Base-by-base conservation (phyloP, 2,888 invertebrate species). In the Dromius quadrimaculatus region DNA sequence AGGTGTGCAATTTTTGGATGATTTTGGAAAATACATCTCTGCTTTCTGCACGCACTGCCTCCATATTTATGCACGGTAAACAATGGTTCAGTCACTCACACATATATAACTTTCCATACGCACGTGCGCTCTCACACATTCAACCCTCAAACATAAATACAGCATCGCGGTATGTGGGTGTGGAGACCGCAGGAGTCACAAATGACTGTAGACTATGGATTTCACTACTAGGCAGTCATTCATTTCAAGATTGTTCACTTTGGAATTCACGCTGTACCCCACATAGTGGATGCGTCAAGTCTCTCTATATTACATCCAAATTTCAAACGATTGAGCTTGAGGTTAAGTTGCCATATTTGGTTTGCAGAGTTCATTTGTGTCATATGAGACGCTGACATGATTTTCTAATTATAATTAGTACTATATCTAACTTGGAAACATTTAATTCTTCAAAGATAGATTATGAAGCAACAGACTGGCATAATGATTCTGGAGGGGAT, bases 21-120 rank as follows among this genome's bases (percentile, higher is more conserved):
- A n/a, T n/a, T n/a, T n/a, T n/a, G n/a, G n/a, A n/a, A n/a, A 54
- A 54, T 23, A 13, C 50, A 3, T 4, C 13, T 15, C 50, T 54
- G 50, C 13, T 36, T 47, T 47, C 22, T 20, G 36, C n/a, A 36
- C 36, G 59, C 22, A 38, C 47, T 34, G 28, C 28, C 47, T 34
- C 45, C 64, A 47, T 64, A 64, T 64, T 64, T 64, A 64, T 64
- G 64, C 64, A 64, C 34, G 34, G 64, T 19, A 64, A 64, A 64
- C 64, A 64, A 64, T 64, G 47, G 34, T 64, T 47, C 43, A 64
- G 23, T n/a, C 47, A 64, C 43, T 43, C 43, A 45, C 47, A 45
- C 63, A 64, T 17, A 64, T 17, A 17, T 3, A 9, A 63, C 47
- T 47, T 54, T 23, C 13, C 45, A 15, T 17, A 59, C 19, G 13